A percentile compares a stretch with the other conserved stretches of the same genome.
These are phyloP conservation scores for Leptodactylus fallax DNA, from an alignment of 2,797 vertebrate species.

Conservation along the genomic window DNA sequence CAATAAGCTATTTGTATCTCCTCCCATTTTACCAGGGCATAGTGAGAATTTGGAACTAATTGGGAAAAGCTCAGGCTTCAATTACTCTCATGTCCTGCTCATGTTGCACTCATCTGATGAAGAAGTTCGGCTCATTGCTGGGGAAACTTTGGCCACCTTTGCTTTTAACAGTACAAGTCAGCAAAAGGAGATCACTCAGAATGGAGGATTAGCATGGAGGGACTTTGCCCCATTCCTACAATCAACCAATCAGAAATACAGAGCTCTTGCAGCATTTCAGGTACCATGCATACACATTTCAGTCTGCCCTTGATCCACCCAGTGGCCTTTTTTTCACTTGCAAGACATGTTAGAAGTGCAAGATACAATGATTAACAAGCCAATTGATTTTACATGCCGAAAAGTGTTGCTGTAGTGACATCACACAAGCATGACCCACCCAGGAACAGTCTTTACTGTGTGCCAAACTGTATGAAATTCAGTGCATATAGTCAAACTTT, in stretches of 20 bases:
- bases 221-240: constrained; percentile 36
- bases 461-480: background rate
- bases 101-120: constrained; percentile 16
- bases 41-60: constrained; percentile 34
- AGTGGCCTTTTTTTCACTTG: background rate
- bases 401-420: background rate
- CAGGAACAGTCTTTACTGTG: background rate
- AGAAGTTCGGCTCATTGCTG: constrained; percentile 32
- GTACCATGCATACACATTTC: constrained; percentile 15
- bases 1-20: background rate
- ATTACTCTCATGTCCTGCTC: constrained; percentile 4
- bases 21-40: background rate
- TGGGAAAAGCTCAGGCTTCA: constrained; percentile 13
- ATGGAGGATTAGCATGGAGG: constrained; percentile 48
- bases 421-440: background rate
- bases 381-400: too few species aligned
- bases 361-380: background rate
- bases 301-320: too few species aligned
- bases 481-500: background rate
- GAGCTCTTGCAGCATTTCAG: constrained; percentile 52
- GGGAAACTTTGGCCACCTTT: constrained; percentile 46
- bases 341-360: background rate
- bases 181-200: constrained; percentile 32
- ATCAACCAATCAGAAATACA: constrained; percentile 7
- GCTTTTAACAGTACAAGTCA: constrained; percentile 51